Evolutionary conservation across 2,888 invertebrate species (phyloP), one percentile per base, ranked within the genome.

Genomic region (Eristalis tenax): DNA sequence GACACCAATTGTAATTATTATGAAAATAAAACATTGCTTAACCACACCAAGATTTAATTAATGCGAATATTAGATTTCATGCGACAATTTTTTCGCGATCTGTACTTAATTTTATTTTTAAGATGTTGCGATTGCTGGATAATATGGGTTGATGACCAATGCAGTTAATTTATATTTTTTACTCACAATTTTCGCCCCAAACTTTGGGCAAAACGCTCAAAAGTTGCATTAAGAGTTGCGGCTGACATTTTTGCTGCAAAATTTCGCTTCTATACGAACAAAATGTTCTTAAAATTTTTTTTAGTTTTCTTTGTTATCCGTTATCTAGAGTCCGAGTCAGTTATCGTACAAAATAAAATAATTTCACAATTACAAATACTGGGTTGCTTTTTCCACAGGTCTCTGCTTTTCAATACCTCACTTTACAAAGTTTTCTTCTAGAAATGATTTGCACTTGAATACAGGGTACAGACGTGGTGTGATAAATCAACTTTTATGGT

Each of bases 141-240:
- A n/a, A n/a, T 43, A 63, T 18, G 5, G 5, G 28, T 32, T 15
- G 26, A 23, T 32, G 32, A 8, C 32, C 8, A 32, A 32, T 10
- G 8, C 0, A 8, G 32, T 32, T 1, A 4, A 28, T 32, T 4
- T 10, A 32, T 10, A 32, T 32, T 32, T 32, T 32, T 76, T 89
- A 91, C 93, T 92, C 82, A 93, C 93, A 92, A 92, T 88, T 92
- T 92, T 40, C 91, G 90, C 82, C 90, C 89, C 8, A 93, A 81
- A 68, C 91, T 91, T 68, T 90, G 85, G 22, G 91, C 78, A 86
- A 93, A 92, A 65, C 90, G 90, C 81, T 91, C 90, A 80, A 92
- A 91, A 82, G 91, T 90, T 70, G 90, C 89, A 59, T 59, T 59
- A 5, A 59, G 15, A 8, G 90, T 73, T 81, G 87, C 64, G 59